phyloP scores from a whole-genome alignment of 2,888 invertebrate genomes.

The Rugalucina vietnamica region DNA sequence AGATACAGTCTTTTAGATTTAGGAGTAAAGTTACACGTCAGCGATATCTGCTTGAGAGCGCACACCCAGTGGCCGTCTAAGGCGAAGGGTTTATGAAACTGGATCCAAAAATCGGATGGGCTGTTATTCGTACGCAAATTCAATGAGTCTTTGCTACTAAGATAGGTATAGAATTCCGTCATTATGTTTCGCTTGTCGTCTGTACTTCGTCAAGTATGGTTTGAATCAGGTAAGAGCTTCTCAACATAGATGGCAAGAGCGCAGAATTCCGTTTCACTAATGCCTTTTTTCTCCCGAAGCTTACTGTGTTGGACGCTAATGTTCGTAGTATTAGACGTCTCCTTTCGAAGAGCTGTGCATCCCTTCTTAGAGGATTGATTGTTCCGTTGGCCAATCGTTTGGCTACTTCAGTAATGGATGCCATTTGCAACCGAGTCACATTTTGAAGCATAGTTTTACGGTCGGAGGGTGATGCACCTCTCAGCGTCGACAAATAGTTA shows the following conservation, averaged over 20 bases:
- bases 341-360: slow-evolving; percentile 19
- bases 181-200: neutral
- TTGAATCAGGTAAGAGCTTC: neutral
- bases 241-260: slow-evolving; percentile 10
- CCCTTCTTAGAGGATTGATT: slow-evolving; percentile 22
- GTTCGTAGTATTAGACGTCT: slow-evolving; percentile 10
- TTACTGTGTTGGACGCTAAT: slow-evolving; percentile 8
- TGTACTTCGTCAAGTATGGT: slow-evolving; percentile 6
- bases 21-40: slow-evolving; percentile 31
- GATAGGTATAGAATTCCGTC: neutral
- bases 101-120: slow-evolving; percentile 34
- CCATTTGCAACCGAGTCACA: slow-evolving; percentile 14
- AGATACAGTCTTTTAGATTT: slow-evolving; percentile 27
- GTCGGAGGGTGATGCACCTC: neutral
- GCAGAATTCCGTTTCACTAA: slow-evolving; percentile 3
- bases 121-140: slow-evolving; percentile 21
- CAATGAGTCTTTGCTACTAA: slow-evolving; percentile 13
- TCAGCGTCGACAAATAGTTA: neutral
- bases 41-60: slow-evolving; percentile 29
- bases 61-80: slow-evolving; percentile 44
- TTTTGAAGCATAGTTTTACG: slow-evolving; percentile 11
- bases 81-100: slow-evolving; percentile 27
- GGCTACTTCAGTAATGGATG: slow-evolving; percentile 3
- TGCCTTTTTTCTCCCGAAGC: slow-evolving; percentile 6
- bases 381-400: slow-evolving; percentile 3